Base-by-base conservation (phyloP, 2,888 invertebrate genomes). In the Nebria salina region DNA sequence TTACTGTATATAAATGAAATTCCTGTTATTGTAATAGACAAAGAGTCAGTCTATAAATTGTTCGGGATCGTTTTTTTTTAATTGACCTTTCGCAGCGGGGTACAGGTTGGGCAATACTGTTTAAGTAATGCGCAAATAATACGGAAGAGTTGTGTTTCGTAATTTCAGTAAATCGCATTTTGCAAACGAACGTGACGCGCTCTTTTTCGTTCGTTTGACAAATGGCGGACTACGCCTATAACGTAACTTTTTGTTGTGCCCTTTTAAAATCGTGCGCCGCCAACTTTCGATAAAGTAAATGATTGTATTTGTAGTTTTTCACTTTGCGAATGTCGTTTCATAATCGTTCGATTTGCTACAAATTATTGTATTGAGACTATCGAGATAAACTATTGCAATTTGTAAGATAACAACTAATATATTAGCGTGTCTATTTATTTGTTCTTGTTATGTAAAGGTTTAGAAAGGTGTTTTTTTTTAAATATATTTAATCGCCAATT, bases 371-470 rank as follows among this genome's bases (percentile, higher is more conserved):
- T 34, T 5, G 34, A 54, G 54, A 54, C 4, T 54, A 8, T 8
- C 54, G 54, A 54, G 54, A 54, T 54, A 54, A 54, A 54, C 54
- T 54, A 8, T 54, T 54, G 54, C 8, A 54, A 54, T 54, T 54
- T 54, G 54, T 54, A 54, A 54, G 54, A 54, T 54, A 54, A 54
- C 25, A 66, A 66, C 15, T 15, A 25, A 25, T 66, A 66, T 25
- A 66, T 25, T 25, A 66, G 66, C 65, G 65, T n/a, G 15, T 66
- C 25, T 66, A 66, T 66, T 8, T 15, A 65, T n/a, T 65, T 65
- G 15, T 65, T 65, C 15, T 65, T 66, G 66, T 66, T 25, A 25
- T 66, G 15, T 66, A 66, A 25, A 11, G 66, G 66, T 66, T 25
- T 25, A 68, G 25, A 68, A 15, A 68, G 68, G 68, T 68, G 15